Percentiles rank a stretch among this genome's conserved stretches.
These are phyloP conservation scores for Helleia helle DNA, from an alignment of 2,888 invertebrate genomes.

Conservation along the genomic window DNA sequence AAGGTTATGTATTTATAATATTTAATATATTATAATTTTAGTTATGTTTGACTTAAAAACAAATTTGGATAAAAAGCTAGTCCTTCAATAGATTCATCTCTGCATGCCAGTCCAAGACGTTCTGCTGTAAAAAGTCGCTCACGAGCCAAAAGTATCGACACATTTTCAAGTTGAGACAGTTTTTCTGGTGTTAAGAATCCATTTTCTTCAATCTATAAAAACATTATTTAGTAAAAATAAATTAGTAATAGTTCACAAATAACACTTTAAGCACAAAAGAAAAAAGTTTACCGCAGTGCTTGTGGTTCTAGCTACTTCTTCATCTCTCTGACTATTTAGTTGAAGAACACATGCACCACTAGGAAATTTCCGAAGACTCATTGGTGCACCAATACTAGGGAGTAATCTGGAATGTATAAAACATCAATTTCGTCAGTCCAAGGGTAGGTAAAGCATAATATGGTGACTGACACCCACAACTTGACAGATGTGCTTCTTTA, in stretches of 20 bases:
- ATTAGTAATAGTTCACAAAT: no score
- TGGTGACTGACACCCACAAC: no score
- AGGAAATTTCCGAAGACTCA: conserved; percentile 88
- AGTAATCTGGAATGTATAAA: conserved; percentile 57
- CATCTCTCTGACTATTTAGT: conserved; percentile 82
- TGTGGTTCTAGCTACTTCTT: conserved; percentile 79
- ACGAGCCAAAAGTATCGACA: conserved; percentile 91
- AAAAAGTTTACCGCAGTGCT: conserved; percentile 78
- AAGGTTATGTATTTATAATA: conserved; percentile 13
- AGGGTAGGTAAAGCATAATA: no score
- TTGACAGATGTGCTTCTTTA: no score
- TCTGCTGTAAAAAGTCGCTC: conserved; percentile 93
- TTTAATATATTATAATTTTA: conserved; percentile 24
- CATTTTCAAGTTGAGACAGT: conserved; percentile 85
- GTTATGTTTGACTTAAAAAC: conserved; percentile 74
- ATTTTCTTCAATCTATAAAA: conserved; percentile 76
- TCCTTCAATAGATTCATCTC: conserved; percentile 97
- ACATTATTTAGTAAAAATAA: no score
- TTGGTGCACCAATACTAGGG: conserved; percentile 77
- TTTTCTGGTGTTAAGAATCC: conserved; percentile 89
- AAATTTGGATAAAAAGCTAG: conserved; percentile 94
- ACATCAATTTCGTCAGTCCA: no score
- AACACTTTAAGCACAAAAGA: no score
- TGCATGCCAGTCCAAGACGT: conserved; percentile 87
- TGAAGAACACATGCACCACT: conserved; percentile 98